Evolutionary conservation across 2,888 invertebrate genomes (phyloP).

Genomic region (Chalcis sispes): DNA sequence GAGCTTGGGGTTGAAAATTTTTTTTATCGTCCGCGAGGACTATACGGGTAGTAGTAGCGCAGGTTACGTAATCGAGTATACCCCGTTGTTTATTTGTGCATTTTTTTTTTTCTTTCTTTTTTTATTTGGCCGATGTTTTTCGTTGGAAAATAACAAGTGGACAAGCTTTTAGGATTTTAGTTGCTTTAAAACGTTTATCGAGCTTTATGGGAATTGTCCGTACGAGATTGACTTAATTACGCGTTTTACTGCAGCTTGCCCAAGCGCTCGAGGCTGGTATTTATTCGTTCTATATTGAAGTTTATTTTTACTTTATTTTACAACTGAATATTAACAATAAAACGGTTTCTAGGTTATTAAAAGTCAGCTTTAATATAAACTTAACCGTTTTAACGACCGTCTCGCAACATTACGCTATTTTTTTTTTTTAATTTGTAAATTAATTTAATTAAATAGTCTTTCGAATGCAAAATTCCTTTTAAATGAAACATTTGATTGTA

Average conservation of each 20-base stretch:
- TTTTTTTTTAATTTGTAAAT: no score
- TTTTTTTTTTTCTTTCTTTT: slow-evolving; percentile 4
- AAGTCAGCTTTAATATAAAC: no score
- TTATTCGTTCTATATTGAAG: neutral
- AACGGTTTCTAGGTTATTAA: neutral
- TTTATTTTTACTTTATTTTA: neutral
- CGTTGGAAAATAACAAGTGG: neutral
- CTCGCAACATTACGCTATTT: no score
- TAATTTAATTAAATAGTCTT: no score
- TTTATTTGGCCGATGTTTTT: no score
- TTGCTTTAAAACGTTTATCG: slow-evolving; percentile 32
- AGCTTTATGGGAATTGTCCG: slow-evolving; percentile 31
- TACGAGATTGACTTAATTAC: slow-evolving; percentile 42
- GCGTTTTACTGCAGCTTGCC: slow-evolving; percentile 5
- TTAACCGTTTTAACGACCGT: no score
- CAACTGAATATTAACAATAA: neutral
- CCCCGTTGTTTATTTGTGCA: slow-evolving; percentile 26
- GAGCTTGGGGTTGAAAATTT: slow-evolving; percentile 10
- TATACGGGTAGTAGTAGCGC: no score
- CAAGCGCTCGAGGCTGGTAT: neutral
- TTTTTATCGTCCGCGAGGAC: neutral
- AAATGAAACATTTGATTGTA: no score
- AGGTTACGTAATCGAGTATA: no score
- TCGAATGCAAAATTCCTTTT: no score
- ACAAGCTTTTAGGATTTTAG: slow-evolving; percentile 4